A percentile compares a stretch with the other conserved stretches of the same genome.
phyloP scores from a whole-genome alignment of 2,888 invertebrate species.

The Lithophane ornitopus region DNA sequence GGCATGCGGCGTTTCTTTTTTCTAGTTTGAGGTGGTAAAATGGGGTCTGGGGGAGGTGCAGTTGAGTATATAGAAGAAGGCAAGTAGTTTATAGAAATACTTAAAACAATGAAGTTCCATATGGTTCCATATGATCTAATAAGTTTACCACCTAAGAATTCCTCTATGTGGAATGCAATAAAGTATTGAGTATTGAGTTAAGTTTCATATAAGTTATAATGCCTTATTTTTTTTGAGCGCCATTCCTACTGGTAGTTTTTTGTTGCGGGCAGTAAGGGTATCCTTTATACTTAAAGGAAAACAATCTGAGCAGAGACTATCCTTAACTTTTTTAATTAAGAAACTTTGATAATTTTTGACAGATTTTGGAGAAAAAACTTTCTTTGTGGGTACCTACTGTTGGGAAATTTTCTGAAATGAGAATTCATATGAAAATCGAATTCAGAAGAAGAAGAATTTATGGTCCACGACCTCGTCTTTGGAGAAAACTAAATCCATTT shows the following conservation, averaged over 20 bases:
- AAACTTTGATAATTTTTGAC: too few relatives aligned
- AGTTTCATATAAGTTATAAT: too few relatives aligned
- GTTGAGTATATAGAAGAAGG: not conserved
- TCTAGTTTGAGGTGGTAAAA: not conserved
- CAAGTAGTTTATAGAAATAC: not conserved
- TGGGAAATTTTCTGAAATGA: too few relatives aligned
- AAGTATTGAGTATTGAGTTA: too few relatives aligned
- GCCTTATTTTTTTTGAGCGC: not conserved
- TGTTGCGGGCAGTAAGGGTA: not conserved
- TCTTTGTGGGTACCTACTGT: too few relatives aligned
- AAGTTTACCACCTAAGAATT: too few relatives aligned
- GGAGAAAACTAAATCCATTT: not conserved
- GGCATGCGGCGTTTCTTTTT: slow-evolving; percentile 4
- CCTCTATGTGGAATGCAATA: too few relatives aligned
- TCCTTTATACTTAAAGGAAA: not conserved
- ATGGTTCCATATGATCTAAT: too few relatives aligned
- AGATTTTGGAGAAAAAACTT: not conserved
- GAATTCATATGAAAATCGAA: not conserved
- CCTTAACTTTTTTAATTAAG: not conserved
- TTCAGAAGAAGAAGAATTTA: not conserved
- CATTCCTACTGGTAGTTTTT: not conserved
- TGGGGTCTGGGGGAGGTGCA: not conserved
- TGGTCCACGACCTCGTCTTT: not conserved
- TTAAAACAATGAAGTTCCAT: not conserved
- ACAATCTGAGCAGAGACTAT: not conserved